Evolutionary conservation across 2,888 invertebrate species (phyloP).

Genomic region (Aleiodes leptofemur): DNA sequence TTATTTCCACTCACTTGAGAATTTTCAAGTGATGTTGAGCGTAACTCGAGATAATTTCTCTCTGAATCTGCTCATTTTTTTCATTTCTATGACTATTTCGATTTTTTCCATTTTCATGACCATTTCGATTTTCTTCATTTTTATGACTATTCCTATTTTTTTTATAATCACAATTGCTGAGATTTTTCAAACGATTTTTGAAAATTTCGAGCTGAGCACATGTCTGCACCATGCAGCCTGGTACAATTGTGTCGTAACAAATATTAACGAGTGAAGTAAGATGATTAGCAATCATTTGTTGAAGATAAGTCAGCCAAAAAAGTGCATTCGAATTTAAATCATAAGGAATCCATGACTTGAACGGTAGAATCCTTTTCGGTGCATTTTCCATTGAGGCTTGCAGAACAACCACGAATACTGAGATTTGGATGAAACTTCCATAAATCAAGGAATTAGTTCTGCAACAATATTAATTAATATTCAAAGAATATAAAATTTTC

Average conservation of each 20-base stretch:
- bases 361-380: constrained; percentile 48
- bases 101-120: not conserved
- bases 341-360: constrained; percentile 55
- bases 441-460: not conserved
- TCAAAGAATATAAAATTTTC: too few species aligned
- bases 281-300: constrained; percentile 35
- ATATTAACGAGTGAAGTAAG: constrained; percentile 44
- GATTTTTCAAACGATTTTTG: constrained; percentile 44
- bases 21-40: constrained; percentile 20
- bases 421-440: constrained; percentile 10
- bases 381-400: constrained; percentile 42
- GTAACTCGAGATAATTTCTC: not conserved
- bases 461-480: too few species aligned
- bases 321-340: constrained; percentile 41
- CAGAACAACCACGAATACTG: constrained; percentile 30
- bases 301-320: constrained; percentile 49
- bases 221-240: constrained; percentile 52
- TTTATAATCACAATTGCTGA: not conserved
- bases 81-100: not conserved
- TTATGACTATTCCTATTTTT: not conserved
- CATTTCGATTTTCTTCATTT: not conserved
- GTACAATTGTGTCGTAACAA: constrained; percentile 54
- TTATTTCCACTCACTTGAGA: constrained; percentile 14
- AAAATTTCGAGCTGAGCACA: constrained; percentile 56
- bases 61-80: not conserved